Evolutionary conservation across 2,113 vertebrate species (phyloP).

Genomic region (Paramormyrops kingsleyae): DNA sequence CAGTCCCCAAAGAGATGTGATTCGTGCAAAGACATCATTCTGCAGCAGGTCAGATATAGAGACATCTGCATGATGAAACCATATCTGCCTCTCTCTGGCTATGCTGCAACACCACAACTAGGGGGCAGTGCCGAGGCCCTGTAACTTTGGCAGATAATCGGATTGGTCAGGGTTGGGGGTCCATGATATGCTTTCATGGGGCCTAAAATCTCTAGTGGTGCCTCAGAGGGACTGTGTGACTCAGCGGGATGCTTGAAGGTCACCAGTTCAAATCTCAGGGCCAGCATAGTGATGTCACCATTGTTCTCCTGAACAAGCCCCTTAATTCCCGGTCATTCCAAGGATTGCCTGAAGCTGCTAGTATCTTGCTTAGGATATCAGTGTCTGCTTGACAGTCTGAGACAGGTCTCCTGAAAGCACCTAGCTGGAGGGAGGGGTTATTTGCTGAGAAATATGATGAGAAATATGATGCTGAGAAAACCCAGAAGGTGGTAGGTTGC

Average conservation of each 20-base stretch:
- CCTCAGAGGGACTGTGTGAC: neutral
- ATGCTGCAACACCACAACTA: neutral
- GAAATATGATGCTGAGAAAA: neutral
- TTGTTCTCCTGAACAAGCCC: neutral
- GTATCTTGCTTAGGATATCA: neutral
- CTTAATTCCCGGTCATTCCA: neutral
- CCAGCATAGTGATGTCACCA: neutral
- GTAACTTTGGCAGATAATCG: neutral
- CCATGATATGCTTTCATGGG: neutral
- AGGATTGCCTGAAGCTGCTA: neutral
- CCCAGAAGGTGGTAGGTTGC: neutral
- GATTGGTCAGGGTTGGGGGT: neutral
- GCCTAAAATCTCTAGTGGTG: neutral
- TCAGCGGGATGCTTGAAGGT: neutral
- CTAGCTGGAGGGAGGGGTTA: neutral
- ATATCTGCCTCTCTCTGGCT: neutral
- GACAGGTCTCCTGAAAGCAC: no score
- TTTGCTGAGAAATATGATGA: neutral
- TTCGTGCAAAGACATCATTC: neutral
- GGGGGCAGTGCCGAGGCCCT: neutral
- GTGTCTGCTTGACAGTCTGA: neutral
- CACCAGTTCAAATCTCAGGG: neutral
- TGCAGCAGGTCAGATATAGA: neutral
- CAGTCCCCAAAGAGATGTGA: neutral
- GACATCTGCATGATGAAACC: neutral